Base-by-base conservation (phyloP, 2,113 vertebrate genomes). In the Haliaeetus leucogaster region DNA sequence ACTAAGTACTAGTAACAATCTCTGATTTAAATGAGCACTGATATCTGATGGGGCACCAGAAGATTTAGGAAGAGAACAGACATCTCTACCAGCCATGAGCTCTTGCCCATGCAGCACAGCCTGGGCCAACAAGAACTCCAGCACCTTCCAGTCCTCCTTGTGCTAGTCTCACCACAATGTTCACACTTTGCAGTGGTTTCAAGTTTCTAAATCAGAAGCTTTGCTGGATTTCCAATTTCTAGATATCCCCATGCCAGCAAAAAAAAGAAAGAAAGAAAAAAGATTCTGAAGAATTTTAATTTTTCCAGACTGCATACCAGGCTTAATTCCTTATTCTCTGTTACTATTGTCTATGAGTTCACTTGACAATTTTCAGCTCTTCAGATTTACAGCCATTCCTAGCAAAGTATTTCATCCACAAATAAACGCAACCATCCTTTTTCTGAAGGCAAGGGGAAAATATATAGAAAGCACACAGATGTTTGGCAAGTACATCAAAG, bases 401-500 rank as follows among this genome's bases (percentile, higher is more conserved):
- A 94, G 95, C 32, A 80, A 91, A 96, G 66, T 67, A 91, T 92
- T 97, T 92, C 47, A 97, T 95, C 93, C 85, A 96, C 86, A 94
- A 97, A 96, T 90, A 97, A 97, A 95, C 0, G 30, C 70, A 82
- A 81, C 86, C 74, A 93, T 83, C 79, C 63, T 91, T 93, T 83
- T 88, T 95, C 52, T 95, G 82, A 96, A 96, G 72, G 91, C 93
- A 88, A 88, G 23, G 83, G 85, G 42, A 96, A 85, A 95, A 94
- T 89, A 95, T 91, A 95, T 90, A 96, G 95, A 97, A 96, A 96
- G 91, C 83, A 84, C 96, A 97, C 98, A 98, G 98, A 98, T 98
- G 98, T 98, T 97, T 99, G 98, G 98, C 97, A 78, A 82, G 29
- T 22, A 97, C 97, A 98, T 98, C 98, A 98, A 98, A 98, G 98